Percentiles rank a stretch among this genome's conserved stretches.
Conservation (phyloP, 2,797 vertebrate species). For the Cuniculus paca region DNA sequence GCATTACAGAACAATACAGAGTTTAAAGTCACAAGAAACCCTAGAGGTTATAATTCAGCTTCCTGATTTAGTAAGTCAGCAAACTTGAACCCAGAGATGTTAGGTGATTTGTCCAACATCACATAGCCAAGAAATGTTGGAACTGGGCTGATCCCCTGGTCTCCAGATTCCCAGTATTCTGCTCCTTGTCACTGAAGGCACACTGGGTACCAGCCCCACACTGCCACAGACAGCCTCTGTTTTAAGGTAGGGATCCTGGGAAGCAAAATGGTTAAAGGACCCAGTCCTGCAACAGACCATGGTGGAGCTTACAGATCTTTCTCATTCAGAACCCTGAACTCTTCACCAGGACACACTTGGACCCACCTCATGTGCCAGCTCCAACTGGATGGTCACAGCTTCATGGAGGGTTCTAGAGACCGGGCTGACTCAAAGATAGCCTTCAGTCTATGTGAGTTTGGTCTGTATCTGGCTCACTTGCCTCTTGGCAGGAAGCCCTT, state of each 20-base stretch:
- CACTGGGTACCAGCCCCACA: neutral
- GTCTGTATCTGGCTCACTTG: neutral
- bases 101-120: neutral
- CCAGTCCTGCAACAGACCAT: neutral
- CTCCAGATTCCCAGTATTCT: neutral
- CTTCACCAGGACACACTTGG: neutral
- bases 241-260: neutral
- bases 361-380: neutral
- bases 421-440: neutral
- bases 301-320: neutral
- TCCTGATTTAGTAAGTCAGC: neutral
- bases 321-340: neutral
- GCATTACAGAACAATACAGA: neutral
- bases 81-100: neutral
- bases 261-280: neutral
- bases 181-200: accelerated
- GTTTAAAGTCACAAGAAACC: neutral
- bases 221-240: neutral
- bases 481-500: neutral
- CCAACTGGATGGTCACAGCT: neutral
- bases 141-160: no score
- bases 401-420: neutral
- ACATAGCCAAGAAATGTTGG: neutral
- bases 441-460: neutral
- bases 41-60: neutral